Conservation (phyloP, 2,888 invertebrate genomes). For the Leptura quadrifasciata region DNA sequence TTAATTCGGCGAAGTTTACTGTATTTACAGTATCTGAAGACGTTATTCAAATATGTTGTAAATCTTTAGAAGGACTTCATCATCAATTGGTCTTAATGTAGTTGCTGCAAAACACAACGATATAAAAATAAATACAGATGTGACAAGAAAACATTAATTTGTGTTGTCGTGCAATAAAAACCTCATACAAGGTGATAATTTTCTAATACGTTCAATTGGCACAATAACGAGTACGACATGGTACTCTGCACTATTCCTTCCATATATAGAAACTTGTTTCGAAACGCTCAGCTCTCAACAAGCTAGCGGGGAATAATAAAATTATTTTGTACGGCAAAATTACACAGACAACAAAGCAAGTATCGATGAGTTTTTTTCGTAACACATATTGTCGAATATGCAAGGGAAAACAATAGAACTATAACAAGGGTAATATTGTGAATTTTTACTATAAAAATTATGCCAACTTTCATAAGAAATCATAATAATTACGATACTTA, state of each 20-base stretch:
- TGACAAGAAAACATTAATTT: conserved; percentile 54
- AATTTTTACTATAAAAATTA: too few species aligned
- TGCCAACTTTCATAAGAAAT: too few species aligned
- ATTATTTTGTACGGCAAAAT: conserved; percentile 19
- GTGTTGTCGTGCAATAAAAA: conserved; percentile 55
- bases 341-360: background rate
- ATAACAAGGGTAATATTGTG: too few species aligned
- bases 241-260: conserved; percentile 43
- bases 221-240: conserved; percentile 54
- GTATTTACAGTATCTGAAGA: conserved; percentile 29
- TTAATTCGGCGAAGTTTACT: background rate
- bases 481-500: too few species aligned
- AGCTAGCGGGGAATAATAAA: conserved; percentile 19
- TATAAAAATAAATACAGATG: conserved; percentile 51
- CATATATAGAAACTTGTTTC: conserved; percentile 48
- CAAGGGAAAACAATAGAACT: too few species aligned
- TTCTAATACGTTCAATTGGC: conserved; percentile 59
- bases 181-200: conserved; percentile 59
- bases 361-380: too few species aligned
- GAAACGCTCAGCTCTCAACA: conserved; percentile 36
- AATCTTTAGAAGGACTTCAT: conserved; percentile 51
- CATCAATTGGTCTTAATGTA: conserved; percentile 51
- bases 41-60: conserved; percentile 47
- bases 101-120: conserved; percentile 45
- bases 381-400: too few species aligned